Base-by-base conservation (phyloP, 2,797 vertebrate species). In the Pempheris klunzingeri region DNA sequence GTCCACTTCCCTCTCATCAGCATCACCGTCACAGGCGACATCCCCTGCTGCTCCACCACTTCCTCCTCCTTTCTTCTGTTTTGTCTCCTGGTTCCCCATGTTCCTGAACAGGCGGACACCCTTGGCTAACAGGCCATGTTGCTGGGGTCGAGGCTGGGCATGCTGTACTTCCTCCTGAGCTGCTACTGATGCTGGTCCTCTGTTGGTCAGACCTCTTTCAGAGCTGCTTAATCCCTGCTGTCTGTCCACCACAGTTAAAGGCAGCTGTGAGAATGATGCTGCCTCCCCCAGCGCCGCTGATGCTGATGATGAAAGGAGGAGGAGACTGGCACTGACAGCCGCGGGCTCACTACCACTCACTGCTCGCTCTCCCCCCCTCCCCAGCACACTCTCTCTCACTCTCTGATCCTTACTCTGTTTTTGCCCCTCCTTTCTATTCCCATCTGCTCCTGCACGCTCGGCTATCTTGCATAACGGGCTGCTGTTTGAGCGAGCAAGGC, bases 81-180 rank as follows among this genome's bases (percentile, higher is more conserved):
- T 99, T 11, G 95, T 94, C 75, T 99, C 97, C 91, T 98, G 97
- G 90, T 98, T 98, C 50, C 98, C 98, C 98, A 99, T 99, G 91
- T 90, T 96, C 90, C 87, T 94, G 61, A 71, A 82, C 80, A 92
- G 92, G 28, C 85, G 94, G 61, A 81, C 92, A 32, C 95, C 92
- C 70, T 88, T 93, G 4, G 90, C 89, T 85, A 94, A 95, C 91
- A 97, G 91, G 95, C 95, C 96, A 95, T 97, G 81, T 66, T 93
- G 90, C 78, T 93, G 94, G 87, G 92, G 90, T 87, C 91, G 92
- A 81, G 79, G 75, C 77, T 89, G 90, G 78, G 74, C 86, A 82
- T 86, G 72, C 71, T 86, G 78, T 30, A 46, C 47, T 66, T 87
- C 86, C 52, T 86, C 88, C 28, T 81, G 75, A 47, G 81, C 49